A percentile compares a stretch with the other conserved stretches of the same genome.
Conservation (phyloP, 2,113 vertebrate species). For the Hyperoodon ampullatus region DNA sequence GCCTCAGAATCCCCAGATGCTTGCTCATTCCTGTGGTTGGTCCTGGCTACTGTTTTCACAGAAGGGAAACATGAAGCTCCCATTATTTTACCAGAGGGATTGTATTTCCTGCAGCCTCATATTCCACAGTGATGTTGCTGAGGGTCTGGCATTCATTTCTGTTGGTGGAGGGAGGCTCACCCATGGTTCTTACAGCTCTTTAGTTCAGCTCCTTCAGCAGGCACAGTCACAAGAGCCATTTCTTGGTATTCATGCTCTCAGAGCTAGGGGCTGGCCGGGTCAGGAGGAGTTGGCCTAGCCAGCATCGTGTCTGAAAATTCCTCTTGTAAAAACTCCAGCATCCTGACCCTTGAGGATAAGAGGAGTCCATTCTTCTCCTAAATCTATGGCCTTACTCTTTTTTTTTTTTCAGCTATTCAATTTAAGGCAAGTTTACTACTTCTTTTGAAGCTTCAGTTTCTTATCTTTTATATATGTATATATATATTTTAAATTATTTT, state of each 20-base stretch:
- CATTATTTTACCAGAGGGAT: neutral
- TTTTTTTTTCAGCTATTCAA: neutral
- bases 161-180: neutral
- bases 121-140: neutral
- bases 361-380: neutral
- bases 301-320: conserved; percentile 21
- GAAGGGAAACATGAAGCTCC: neutral
- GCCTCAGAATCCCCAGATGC: neutral
- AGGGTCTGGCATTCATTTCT: neutral
- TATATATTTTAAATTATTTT: no score
- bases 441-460: neutral
- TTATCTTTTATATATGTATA: no score
- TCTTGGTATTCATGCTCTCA: neutral
- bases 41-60: neutral
- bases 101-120: neutral
- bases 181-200: neutral
- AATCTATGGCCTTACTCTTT: neutral
- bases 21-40: neutral
- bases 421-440: neutral
- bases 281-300: neutral
- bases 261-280: neutral
- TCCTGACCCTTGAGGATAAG: neutral
- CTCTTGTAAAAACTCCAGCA: neutral
- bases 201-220: neutral
- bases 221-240: neutral